Base-by-base conservation (phyloP, 2,888 invertebrate genomes). In the Zygothrica quintamaculata region DNA sequence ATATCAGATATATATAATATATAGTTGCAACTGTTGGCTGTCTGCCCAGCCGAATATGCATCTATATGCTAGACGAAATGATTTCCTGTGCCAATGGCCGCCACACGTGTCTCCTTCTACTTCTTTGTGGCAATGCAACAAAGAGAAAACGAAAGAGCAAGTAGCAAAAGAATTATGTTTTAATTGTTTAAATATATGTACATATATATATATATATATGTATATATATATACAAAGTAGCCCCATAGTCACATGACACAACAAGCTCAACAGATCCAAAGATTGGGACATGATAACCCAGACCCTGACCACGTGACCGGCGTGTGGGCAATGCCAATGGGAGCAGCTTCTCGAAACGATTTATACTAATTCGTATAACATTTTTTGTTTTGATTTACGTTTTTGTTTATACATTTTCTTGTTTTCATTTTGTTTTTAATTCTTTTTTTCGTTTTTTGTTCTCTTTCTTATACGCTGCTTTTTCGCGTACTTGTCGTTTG, bases 81-180 rank as follows among this genome's bases (percentile, higher is more conserved):
- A 61, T 70, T 70, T 85, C 79, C 72, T 78, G 73, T 85, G 85
- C 79, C 79, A 85, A 82, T 48, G 85, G 66, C 85, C 79, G 66
- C 62, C 66, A 75, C 68, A 84, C 66, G 82, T 66, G 72, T 18
- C 37, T 11, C 39, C 44, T 25, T 15, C 26, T 42, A 7, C 22
- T 53, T 34, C 66, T 61, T 53, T 62, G 72, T 50, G 65, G 36
- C 43, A 52, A 37, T n/a, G 9, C 72, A 60, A 71, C 60, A 76
- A 64, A 48, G 59, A 31, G 56, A 47, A n/a, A n/a, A n/a, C n/a
- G n/a, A n/a, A n/a, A n/a, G n/a, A n/a, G n/a, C n/a, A n/a, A n/a
- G n/a, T n/a, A n/a, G n/a, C n/a, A n/a, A n/a, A n/a, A n/a, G n/a
- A n/a, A n/a, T n/a, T n/a, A n/a, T n/a, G n/a, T n/a, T n/a, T n/a